phyloP scores from a whole-genome alignment of 2,113 vertebrate genomes.

The Empidonax alnorum region DNA sequence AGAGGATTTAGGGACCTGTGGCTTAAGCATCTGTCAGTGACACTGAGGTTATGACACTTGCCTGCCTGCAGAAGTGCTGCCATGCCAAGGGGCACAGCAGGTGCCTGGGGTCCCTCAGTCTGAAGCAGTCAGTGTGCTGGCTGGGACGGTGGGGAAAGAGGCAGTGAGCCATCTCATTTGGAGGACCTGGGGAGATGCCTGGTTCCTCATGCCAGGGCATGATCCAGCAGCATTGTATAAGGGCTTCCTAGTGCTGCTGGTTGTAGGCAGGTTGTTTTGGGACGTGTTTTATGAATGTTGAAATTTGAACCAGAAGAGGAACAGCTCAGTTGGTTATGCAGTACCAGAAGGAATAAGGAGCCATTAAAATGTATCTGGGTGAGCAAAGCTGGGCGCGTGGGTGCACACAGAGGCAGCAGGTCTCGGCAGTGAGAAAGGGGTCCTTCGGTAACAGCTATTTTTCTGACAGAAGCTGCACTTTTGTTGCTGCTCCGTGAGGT shows the following conservation, averaged over 20 bases:
- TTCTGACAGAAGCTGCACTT: neutral
- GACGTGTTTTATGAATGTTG: neutral
- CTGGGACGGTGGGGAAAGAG: neutral
- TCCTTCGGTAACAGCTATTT: neutral
- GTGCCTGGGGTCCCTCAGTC: rapidly evolving
- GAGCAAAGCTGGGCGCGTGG: neutral
- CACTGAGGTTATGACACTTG: neutral
- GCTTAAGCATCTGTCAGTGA: neutral
- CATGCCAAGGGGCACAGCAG: rapidly evolving
- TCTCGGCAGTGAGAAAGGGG: neutral
- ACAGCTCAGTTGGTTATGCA: neutral
- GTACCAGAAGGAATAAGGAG: neutral
- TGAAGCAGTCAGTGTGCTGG: neutral
- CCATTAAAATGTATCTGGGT: slow-evolving; percentile 16
- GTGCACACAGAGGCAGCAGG: neutral
- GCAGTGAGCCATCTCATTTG: rapidly evolving
- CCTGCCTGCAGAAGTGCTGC: neutral
- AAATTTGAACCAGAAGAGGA: neutral
- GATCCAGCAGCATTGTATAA: neutral
- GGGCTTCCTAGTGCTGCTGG: neutral
- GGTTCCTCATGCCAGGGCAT: neutral
- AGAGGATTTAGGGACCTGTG: neutral
- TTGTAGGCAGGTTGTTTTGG: neutral
- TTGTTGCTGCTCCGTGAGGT: rapidly evolving
- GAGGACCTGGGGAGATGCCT: neutral